Base-by-base conservation (phyloP, 2,797 vertebrate genomes). In the Betta splendens region DNA sequence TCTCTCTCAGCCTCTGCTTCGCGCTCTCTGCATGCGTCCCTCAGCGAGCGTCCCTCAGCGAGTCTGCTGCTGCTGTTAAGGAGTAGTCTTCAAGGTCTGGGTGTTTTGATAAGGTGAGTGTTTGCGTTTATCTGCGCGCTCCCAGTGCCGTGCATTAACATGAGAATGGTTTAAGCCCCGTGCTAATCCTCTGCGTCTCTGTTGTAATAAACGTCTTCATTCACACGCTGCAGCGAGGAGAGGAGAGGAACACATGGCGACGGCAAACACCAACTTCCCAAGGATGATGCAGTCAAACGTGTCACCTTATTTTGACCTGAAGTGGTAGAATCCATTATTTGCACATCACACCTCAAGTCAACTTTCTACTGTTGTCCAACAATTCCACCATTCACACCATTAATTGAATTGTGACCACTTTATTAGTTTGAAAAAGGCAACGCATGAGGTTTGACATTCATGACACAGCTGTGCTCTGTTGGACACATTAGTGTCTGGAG, bases 131-230 rank as follows among this genome's bases (percentile, higher is more conserved):
- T 97, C 95, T 93, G 92, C 83, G 89, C 89, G 89, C 91, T 92
- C 84, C 91, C 94, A 95, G 95, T 85, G 92, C 89, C 10, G 86
- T 85, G 90, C 94, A 97, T 97, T 96, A 95, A 94, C 95, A 98
- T 95, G 95, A 94, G 91, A 96, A 94, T 96, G 94, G 95, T 94
- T 95, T 95, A 96, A 96, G 94, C 95, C 82, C 69, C 92, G 90
- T 73, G 77, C 94, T 98, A 98, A 98, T 98, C 96, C 94, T 89
- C 93, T 90, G 66, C 78, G 81, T 83, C 81, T 81, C 93, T 72
- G 94, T 94, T 94, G 94, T 96, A 98, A 95, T 95, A 94, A 89
- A 97, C 93, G 93, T 97, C 97, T 98, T 97, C 94, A 98, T 97
- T 96, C 94, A 81, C 94, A 83, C 90, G 93, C 70, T 80, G 92